Evolutionary conservation across 1,140 invertebrate genomes (phyloP), one percentile per base, ranked within the genome.

Genomic region (Euwallacea similis): DNA sequence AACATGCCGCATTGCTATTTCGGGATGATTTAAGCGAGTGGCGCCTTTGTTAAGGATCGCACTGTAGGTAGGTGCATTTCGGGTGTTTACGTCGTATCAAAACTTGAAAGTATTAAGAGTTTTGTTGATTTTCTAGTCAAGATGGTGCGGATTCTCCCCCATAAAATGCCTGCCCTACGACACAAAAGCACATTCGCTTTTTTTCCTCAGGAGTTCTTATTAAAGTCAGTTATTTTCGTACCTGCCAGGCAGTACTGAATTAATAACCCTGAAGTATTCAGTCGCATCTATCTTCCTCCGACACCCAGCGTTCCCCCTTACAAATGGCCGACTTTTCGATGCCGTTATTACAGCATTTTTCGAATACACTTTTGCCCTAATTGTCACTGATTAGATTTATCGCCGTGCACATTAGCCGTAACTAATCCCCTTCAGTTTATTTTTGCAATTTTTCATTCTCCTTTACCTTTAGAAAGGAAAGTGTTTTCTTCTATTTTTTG

Each of bases 181-280:
- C 21, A 33, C 21, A 33, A 33, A 33, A 33, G 21, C 21, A 33
- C 21, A 33, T 33, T 33, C 21, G 21, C 21, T 33, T 33, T 33
- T 33, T 33, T 33, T 33, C 21, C 21, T 33, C 21, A 33, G 21
- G 21, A 33, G 21, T 33, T 33, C 21, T 33, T 33, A 33, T 33
- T 33, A 33, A 64, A 64, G 13, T 58, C 55, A 42, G 33, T 58
- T 67, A 67, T 67, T 67, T 59, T 67, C 10, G 54, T 67, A 47
- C 46, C 67, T 69, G 67, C 60, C 67, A 69, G 43, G 13, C 56
- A 42, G 58, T 41, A 16, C 53, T 33, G 43, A 42, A 68, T 68
- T 68, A 68, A 68, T 68, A 68, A 60, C 66, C 66, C 66, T 68
- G 56, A 68, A 61, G 56, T 53, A 68, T 68, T 68, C 56, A 61